Evolutionary conservation across 1,140 invertebrate genomes (phyloP), one percentile per base, ranked within the genome.

Genomic region (Colletes latitarsis): DNA sequence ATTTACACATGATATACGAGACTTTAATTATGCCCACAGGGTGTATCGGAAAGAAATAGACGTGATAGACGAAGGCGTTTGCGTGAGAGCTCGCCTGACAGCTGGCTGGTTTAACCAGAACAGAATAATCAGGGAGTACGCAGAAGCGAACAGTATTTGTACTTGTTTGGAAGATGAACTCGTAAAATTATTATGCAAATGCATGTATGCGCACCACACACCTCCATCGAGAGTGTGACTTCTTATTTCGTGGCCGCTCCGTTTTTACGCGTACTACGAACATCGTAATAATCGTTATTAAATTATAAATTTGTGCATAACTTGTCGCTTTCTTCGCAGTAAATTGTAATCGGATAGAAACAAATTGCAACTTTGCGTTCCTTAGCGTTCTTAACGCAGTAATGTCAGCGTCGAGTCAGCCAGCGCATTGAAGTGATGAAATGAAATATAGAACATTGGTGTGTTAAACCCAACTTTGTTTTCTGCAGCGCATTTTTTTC

Each of bases 1-100:
- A 55, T 75, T 63, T 70, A 49, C 60, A 19, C 52, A 30, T 72
- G 55, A 83, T 82, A 55, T 83, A 72, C 76, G 73, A 67, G 58
- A 60, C 39, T 77, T 49, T 49, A 83, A 83, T 82, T 82, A 70
- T 52, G 66, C 30, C 60, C 43, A 41, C 73, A 6, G 46, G 55
- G 39, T 21, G 10, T 52, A 5, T 15, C 30, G 58, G 39, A 43
- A 63, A 19, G 63, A 69, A 69, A 69, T 46, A 82, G 76, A 53
- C 14, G 39, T 21, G 62, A 57, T 52, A 43, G 62, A 68, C 30
- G 52, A 49, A 55, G 30, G 39, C 15, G 6, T 3, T 67, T 49
- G 41, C 70, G 64, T 15, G 79, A 57, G 70, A 55, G 43, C 9
- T 30, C 52, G 52, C 5, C 58, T 72, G 81, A 83, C 63, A 72